Base-by-base conservation (phyloP, 2,797 vertebrate genomes). In the Chelidonichthys spinosus region DNA sequence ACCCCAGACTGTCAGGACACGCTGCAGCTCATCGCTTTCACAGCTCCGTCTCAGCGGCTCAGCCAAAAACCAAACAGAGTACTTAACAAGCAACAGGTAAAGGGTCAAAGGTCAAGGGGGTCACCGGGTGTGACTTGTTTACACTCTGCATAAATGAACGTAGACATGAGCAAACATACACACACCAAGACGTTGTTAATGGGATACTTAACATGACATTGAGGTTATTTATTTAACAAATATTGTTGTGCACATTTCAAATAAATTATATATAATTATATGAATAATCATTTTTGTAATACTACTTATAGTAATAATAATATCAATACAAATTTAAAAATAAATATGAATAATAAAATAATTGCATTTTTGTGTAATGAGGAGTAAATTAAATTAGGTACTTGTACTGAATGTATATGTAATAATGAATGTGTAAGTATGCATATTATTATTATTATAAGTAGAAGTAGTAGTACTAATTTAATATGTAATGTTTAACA, bases 21-120 rank as follows among this genome's bases (percentile, higher is more conserved):
- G 84, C 82, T 78, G 72, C 82, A 83, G 88, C 81, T 89, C 74
- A 13, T 64, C 83, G 85, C 85, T 70, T 91, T 91, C 89, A 90
- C 90, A 91, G 90, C 90, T 89, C 78, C 2, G 79, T 88, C 86
- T 85, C 85, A 44, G 63, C 44, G 72, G 85, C 87, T 84, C 79
- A 80, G 87, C 87, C 25, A 43, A 82, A 91, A 92, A 82, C 90
- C 88, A 92, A 90, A 91, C 89, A 89, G 67, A 84, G 77, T 88
- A 91, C 92, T 93, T 88, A 90, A 82, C 87, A 75, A 83, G 85
- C 68, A 25, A 86, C 86, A 84, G 90, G 90, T 91, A 90, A 84
- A 50, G 62, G 89, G 82, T 81, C 84, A 81, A 66, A 88, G 87
- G 88, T 86, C 58, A 40, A 65, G 76, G 90, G 85, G 90, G 85